Evolutionary conservation across 2,113 vertebrate genomes (phyloP), one percentile per base, ranked within the genome.

Genomic region (Conger conger): DNA sequence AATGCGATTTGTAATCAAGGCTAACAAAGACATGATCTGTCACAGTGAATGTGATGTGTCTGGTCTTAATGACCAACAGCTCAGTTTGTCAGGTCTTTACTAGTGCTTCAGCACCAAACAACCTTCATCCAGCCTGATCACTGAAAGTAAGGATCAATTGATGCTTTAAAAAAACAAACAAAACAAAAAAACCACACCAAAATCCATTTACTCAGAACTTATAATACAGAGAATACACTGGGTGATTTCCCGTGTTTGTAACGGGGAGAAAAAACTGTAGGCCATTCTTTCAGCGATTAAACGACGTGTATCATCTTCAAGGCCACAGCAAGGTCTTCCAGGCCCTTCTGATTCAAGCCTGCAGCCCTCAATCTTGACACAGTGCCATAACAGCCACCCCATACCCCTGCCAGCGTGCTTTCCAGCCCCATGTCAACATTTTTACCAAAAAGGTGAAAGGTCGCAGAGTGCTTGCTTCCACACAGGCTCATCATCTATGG

Each of bases 1-100:
- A 81, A 76, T 79, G 82, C 60, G 27, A 86, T 84, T 84, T 57
- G 53, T 53, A 63, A 83, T 85, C 78, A 84, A 40, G 80, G 83
- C 80, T 38, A 84, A 85, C 57, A 80, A 84, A 86, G 33, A 79
- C 17, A 83, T 85, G 13, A 84, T 45, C 30, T 84, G 82, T 77
- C 57, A 30, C 27, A 37, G 42, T 79, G 20, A 83, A 78, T 78
- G 42, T 77, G 73, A 83, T 40, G 40, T 42, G 42, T 54, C 83
- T 60, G 7, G 50, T 40, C 36, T 57, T 36, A 79, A 84, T 79
- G 76, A 40, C 50, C 35, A 78, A 20, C 27, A 79, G 76, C 45
- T n/a, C 45, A 73, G 68, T n/a, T 73, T 73, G 4, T 33, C 68
- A 33, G 11, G 27, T 33, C 23, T 23, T 27, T 23, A 23, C 57